Conservation (phyloP, 2,888 invertebrate genomes). For the Melieria crassipennis region DNA sequence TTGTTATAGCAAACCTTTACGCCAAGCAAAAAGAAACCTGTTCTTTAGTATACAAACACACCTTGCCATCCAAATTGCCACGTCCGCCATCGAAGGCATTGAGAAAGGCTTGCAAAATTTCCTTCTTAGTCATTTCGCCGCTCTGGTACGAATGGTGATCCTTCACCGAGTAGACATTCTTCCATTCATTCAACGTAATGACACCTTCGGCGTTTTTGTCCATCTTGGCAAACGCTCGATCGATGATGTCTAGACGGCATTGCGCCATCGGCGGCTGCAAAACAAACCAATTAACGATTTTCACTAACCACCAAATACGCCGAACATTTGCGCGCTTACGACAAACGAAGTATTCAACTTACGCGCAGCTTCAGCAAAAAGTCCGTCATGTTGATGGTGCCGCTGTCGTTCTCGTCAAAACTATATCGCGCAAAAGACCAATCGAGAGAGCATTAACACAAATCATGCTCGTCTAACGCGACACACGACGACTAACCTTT, state of each 20-base stretch:
- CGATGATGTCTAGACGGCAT: slow-evolving; percentile 76
- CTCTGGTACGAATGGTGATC: slow-evolving; percentile 85
- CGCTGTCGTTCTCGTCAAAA: slow-evolving; percentile 85
- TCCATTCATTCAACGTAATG: slow-evolving; percentile 81
- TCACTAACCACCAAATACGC: not conserved
- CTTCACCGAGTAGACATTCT: slow-evolving; percentile 82
- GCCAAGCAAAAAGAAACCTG: too few species aligned
- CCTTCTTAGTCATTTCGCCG: slow-evolving; percentile 87
- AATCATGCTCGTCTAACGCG: not conserved
- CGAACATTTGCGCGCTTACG: not conserved
- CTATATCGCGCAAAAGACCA: slow-evolving; percentile 53
- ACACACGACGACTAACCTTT: slow-evolving; percentile 45
- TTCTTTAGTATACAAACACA: slow-evolving; percentile 54
- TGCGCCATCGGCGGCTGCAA: slow-evolving; percentile 81
- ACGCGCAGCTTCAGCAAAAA: slow-evolving; percentile 80
- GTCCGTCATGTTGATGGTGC: slow-evolving; percentile 87
- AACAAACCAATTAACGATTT: slow-evolving; percentile 59
- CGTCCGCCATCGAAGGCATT: slow-evolving; percentile 82
- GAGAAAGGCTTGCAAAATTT: slow-evolving; percentile 82
- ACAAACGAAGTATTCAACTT: slow-evolving; percentile 68
- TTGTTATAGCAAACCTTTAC: not conserved
- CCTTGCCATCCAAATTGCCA: slow-evolving; percentile 77
- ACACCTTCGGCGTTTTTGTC: slow-evolving; percentile 86
- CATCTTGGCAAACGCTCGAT: slow-evolving; percentile 85
- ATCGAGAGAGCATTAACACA: slow-evolving; percentile 33